These are phyloP conservation scores for Prietella phreatophila DNA, from an alignment of 2,113 vertebrate genomes.

Conservation along the genomic window DNA sequence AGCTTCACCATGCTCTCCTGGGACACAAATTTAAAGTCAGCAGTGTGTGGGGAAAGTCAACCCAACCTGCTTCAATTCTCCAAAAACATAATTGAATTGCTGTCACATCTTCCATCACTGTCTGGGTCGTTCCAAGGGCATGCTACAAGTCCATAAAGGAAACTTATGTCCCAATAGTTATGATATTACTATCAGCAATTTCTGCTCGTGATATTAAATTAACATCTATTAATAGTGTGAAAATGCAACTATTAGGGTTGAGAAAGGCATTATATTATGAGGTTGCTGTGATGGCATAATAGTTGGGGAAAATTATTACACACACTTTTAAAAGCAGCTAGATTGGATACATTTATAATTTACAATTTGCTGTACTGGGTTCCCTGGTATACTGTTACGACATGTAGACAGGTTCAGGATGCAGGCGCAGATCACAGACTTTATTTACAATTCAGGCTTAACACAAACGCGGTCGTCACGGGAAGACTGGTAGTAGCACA, in stretches of 20 bases:
- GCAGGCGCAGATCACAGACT: no score
- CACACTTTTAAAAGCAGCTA: neutral
- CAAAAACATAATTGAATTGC: constrained; percentile 2
- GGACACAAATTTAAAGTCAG: constrained; percentile 5
- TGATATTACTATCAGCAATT: neutral
- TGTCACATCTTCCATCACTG: constrained; percentile 31
- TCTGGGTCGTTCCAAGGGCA: constrained; percentile 22
- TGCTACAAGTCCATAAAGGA: constrained; percentile 20
- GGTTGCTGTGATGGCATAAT: neutral
- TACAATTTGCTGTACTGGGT: neutral
- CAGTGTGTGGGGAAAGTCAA: neutral
- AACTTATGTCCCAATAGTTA: neutral
- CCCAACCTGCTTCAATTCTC: neutral
- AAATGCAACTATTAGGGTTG: neutral
- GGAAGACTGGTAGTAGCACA: no score
- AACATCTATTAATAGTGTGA: neutral
- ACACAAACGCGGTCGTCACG: no score
- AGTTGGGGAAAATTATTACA: neutral
- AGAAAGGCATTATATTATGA: neutral
- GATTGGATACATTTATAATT: neutral
- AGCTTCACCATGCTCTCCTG: neutral
- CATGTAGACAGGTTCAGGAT: no score
- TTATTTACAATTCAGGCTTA: no score
- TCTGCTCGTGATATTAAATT: neutral
- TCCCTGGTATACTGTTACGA: neutral